Base-by-base conservation (phyloP, 53 echinoderm and acorn worm species). In the Patiria pectinifera region DNA sequence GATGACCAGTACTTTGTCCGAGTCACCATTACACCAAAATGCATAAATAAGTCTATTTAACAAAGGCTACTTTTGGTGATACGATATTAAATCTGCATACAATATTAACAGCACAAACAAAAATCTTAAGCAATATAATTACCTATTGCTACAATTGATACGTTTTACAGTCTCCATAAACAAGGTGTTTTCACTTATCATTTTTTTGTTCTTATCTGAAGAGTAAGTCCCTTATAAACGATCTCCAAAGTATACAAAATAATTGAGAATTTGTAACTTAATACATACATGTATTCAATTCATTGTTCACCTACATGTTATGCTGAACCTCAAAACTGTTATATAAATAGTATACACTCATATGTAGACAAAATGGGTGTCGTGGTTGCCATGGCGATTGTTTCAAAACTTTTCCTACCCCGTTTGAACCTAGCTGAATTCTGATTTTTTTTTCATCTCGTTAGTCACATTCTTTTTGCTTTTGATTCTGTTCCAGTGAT, bases 21-120 rank as follows among this genome's bases (percentile, higher is more conserved):
- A 43, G 69, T 85, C 85, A 69, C 69, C 45, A 19, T 44, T 85
- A 62, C 59, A 78, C 61, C 88, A 88, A 76, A 66, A 88, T 86
- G 22, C 48, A 76, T 45, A 45, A 58, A 49, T 86, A 71, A 69
- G 26, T 88, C 4, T 78, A 61, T 77, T 53, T 53, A 53, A 74
- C 77, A 77, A 87, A 88, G 88, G 88, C 88, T 88, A 88, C 88
- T 78, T 76, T 25, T 78, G 88, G 88, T 88, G 88, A 88, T 88
- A 77, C 59, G 45, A 15, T 35, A 26, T 78, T 19, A 77, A 88
- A 60, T 88, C 88, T 88, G 61, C 25, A 44, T 88, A 61, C 24
- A 43, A 62, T 78, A 78, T 45, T 21, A 59, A 77, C 77, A 24
- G 45, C 88, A 11, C 21, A 78, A 62, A 61, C 88, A 53, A 62